Evolutionary conservation across 2,888 invertebrate genomes (phyloP).

Genomic region (Julus scandinavius): DNA sequence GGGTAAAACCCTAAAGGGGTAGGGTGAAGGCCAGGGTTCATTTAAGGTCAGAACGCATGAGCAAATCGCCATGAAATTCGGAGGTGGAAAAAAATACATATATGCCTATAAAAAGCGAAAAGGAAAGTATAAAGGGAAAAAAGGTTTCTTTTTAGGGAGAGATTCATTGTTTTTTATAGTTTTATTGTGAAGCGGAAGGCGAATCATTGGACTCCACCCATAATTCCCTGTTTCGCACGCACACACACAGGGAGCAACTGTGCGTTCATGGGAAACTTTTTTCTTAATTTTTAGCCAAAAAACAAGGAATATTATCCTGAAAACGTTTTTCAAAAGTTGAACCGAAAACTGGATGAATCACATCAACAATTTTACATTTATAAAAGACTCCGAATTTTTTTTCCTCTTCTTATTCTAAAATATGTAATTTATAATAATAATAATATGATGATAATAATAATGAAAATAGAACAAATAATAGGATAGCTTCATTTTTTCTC

Average conservation of each 20-base stretch:
- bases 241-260: slow-evolving; percentile 53
- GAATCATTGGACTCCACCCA: slow-evolving; percentile 39
- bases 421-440: slow-evolving; percentile 39
- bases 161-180: slow-evolving; percentile 42
- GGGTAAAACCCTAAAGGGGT: background rate
- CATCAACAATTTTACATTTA: slow-evolving; percentile 25
- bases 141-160: slow-evolving; percentile 41
- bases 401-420: background rate
- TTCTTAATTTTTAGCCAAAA: background rate
- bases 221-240: slow-evolving; percentile 52
- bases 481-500: background rate
- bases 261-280: slow-evolving; percentile 55
- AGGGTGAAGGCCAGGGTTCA: slow-evolving; percentile 36
- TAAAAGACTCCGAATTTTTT: background rate
- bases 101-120: slow-evolving; percentile 1
- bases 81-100: background rate
- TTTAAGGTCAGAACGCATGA: slow-evolving; percentile 51
- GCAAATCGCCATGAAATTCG: slow-evolving; percentile 16
- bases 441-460: background rate
- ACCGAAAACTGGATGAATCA: slow-evolving; percentile 17
- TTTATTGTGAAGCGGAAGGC: slow-evolving; percentile 42
- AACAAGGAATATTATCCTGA: slow-evolving; percentile 29
- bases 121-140: background rate
- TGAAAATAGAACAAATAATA: slow-evolving; percentile 35
- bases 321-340: background rate